phyloP scores from a whole-genome alignment of 2,113 vertebrate species.

The Toxotes jaculatrix region DNA sequence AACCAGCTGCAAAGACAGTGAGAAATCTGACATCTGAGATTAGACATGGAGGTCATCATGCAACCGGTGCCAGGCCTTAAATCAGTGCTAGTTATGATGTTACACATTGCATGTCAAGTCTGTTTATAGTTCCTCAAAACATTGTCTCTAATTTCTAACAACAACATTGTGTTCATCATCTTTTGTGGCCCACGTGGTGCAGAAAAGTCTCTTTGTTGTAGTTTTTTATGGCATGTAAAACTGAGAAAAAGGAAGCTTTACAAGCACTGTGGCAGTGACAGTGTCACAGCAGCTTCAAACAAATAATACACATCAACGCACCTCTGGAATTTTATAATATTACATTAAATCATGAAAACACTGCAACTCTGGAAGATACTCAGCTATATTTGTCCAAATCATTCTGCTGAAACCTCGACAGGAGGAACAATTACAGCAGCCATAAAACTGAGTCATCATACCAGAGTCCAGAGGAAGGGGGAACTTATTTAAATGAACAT shows the following conservation, averaged over 20 bases:
- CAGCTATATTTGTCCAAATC: too few relatives aligned
- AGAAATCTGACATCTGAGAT: constrained; percentile 30
- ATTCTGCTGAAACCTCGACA: too few relatives aligned
- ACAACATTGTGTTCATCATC: neutral
- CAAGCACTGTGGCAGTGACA: constrained; percentile 21
- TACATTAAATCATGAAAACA: too few relatives aligned
- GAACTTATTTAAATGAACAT: too few relatives aligned
- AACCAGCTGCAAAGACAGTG: constrained; percentile 1
- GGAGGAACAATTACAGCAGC: too few relatives aligned
- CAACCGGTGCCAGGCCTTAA: constrained; percentile 15
- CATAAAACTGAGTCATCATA: too few relatives aligned
- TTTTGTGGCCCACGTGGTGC: neutral
- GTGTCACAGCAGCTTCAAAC: too few relatives aligned
- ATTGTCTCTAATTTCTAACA: constrained; percentile 15
- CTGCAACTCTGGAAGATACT: too few relatives aligned
- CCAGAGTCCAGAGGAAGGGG: too few relatives aligned
- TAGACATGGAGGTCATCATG: constrained; percentile 5
- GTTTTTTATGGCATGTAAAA: constrained; percentile 38
- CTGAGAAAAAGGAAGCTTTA: constrained; percentile 45
- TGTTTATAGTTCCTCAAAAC: constrained; percentile 45
- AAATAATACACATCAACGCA: too few relatives aligned
- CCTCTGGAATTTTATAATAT: too few relatives aligned
- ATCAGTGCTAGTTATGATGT: constrained; percentile 13
- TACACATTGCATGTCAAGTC: constrained; percentile 12
- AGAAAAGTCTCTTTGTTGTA: constrained; percentile 10